Conservation (phyloP, 1,140 invertebrate genomes). For the Epicauta chinensis region DNA sequence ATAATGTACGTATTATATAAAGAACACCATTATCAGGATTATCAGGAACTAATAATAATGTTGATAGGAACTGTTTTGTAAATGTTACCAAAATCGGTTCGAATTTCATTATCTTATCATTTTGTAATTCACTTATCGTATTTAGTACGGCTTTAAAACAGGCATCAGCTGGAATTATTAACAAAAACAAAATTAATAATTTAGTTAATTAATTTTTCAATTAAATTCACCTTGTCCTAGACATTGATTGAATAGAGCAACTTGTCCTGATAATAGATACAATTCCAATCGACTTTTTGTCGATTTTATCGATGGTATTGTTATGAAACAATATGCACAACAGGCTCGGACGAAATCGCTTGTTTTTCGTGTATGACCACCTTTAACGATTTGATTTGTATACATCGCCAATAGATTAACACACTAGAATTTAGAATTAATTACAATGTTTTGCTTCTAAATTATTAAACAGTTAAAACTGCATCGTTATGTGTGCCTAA, state of each 20-base stretch:
- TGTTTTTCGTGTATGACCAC: constrained; percentile 74
- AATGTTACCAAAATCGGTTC: constrained; percentile 69
- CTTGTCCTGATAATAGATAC: constrained; percentile 81
- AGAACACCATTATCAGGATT: constrained; percentile 78
- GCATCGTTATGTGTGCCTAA: constrained; percentile 1
- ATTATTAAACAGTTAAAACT: background rate
- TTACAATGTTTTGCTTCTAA: background rate
- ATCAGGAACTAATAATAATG: constrained; percentile 80
- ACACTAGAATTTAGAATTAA: constrained; percentile 48
- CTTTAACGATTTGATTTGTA: constrained; percentile 64
- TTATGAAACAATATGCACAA: constrained; percentile 91
- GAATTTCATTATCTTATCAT: constrained; percentile 54
- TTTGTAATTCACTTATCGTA: constrained; percentile 71
- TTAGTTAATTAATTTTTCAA: background rate
- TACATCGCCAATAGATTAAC: constrained; percentile 74
- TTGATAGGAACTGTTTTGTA: constrained; percentile 73
- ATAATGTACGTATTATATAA: constrained; percentile 66
- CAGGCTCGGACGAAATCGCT: constrained; percentile 87
- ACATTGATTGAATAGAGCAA: constrained; percentile 85
- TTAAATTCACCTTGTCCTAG: constrained; percentile 72
- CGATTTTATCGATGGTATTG: constrained; percentile 84
- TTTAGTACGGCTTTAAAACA: constrained; percentile 85
- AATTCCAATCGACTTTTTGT: constrained; percentile 70
- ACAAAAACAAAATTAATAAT: constrained; percentile 13
- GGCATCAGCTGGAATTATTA: constrained; percentile 70